A percentile compares a stretch with the other conserved stretches of the same genome.
phyloP scores from a whole-genome alignment of 2,888 invertebrate genomes.

The Cephus rjabovi region DNA sequence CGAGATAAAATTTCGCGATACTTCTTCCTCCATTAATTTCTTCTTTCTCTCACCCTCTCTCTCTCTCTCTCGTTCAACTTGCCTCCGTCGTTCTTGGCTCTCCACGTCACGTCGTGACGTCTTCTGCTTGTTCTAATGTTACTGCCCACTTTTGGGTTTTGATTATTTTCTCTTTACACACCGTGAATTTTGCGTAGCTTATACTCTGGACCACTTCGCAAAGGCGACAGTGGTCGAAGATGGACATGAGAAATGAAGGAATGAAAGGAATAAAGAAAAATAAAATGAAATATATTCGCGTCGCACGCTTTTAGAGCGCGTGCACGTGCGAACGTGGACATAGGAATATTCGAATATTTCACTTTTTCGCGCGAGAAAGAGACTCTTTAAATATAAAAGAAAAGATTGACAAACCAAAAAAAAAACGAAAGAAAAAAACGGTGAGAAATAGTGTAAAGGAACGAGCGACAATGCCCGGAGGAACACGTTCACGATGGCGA shows the following conservation, averaged over 20 bases:
- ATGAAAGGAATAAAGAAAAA: not conserved
- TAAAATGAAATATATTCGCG: not conserved
- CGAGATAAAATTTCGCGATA: not conserved
- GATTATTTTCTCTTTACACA: not conserved
- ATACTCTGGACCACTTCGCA: not conserved
- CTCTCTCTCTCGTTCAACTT: not conserved
- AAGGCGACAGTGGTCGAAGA: not conserved
- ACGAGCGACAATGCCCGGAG: not conserved
- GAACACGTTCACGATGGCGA: not conserved
- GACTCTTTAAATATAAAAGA: not conserved
- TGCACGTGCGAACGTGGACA: not conserved
- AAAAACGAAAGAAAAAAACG: not conserved
- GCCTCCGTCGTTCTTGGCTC: not conserved
- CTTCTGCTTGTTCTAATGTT: not conserved
- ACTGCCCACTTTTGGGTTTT: not conserved
- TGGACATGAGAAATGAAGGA: not conserved
- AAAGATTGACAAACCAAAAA: not conserved
- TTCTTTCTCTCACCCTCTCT: not conserved
- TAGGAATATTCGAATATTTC: conserved; percentile 1
- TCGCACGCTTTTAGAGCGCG: not conserved
- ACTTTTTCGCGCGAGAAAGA: not conserved
- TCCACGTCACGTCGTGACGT: not conserved
- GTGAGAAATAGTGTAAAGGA: not conserved
- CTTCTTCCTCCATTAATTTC: not conserved
- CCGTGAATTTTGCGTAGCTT: not conserved